Evolutionary conservation across 2,113 vertebrate species (phyloP), one percentile per base, ranked within the genome.

Genomic region (Xenus cinereus): DNA sequence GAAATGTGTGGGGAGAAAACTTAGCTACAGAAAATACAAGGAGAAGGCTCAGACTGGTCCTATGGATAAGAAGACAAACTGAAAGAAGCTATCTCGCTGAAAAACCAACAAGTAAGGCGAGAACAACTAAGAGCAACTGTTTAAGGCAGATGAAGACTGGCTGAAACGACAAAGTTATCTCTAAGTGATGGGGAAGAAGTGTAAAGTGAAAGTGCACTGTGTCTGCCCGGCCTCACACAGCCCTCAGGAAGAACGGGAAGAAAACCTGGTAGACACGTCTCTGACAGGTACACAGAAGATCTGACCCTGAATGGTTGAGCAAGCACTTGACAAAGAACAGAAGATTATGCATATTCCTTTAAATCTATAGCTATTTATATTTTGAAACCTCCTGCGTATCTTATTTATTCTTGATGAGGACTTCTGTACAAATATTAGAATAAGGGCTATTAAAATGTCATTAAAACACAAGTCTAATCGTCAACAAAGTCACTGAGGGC

Each of bases 171-270:
- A 59, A 48, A 76, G 51, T 35, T 20, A 17, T 41, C 59, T 77
- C 72, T 54, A 77, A 45, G 33, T 3, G 48, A 60, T 1, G 5
- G 14, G 28, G 14, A 60, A 68, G 78, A 90, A 33, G 28, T 20
- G 8, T 56, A 6, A 48, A 50, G 48, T 4, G 27, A 2, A 30
- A 54, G 26, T 23, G 56, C 28, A 59, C 35, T 8, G 3, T 18
- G 64, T 30, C 30, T 22, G 33, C 12, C 12, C 10, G 0, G 2
- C 35, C 35, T 76, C 14, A 64, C 30, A 41, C 22, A 57, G 0
- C 2, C 17, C 71, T 30, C 16, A 53, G 41, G 51, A 57, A 53
- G 56, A 84, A 46, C 0, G 0, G 50, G 27, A 81, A 72, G 48
- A 79, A 48, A 89, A 46, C 10, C 28, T 59, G 43, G 23, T 5